These are phyloP conservation scores for Aphodius sticticus DNA, from an alignment of 2,888 invertebrate genomes.

Conservation along the genomic window DNA sequence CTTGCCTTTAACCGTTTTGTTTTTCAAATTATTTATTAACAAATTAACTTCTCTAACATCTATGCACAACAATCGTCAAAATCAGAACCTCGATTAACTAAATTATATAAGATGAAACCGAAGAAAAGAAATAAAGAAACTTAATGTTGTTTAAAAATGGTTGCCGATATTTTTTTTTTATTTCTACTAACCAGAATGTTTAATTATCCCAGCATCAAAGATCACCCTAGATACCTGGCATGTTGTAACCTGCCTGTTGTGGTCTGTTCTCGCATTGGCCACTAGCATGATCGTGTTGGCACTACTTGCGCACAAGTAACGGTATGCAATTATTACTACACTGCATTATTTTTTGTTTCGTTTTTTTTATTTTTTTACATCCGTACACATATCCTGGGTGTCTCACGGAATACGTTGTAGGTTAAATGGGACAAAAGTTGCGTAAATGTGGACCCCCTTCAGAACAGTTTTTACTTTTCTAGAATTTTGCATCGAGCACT, in stretches of 20 bases:
- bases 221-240: slow-evolving; percentile 59
- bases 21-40: slow-evolving; percentile 30
- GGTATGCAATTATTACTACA: slow-evolving; percentile 52
- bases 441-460: too few species aligned
- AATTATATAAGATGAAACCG: neutral
- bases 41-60: slow-evolving; percentile 15
- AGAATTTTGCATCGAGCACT: too few species aligned
- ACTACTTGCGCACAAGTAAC: slow-evolving; percentile 60
- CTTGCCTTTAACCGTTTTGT: slow-evolving; percentile 34
- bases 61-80: neutral
- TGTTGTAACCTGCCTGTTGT: slow-evolving; percentile 59
- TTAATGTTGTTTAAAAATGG: slow-evolving; percentile 50
- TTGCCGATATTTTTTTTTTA: slow-evolving; percentile 32
- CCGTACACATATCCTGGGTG: neutral
- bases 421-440: too few species aligned
- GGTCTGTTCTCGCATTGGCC: slow-evolving; percentile 61
- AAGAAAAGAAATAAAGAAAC: neutral
- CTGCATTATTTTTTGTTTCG: slow-evolving; percentile 35
- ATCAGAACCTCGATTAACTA: neutral
- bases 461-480: too few species aligned
- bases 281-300: slow-evolving; percentile 62
- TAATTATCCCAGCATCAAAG: slow-evolving; percentile 47
- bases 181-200: slow-evolving; percentile 40
- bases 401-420: neutral
- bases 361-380: slow-evolving; percentile 21